Conservation (phyloP, 2,888 invertebrate species). For the Mimas tiliae region DNA sequence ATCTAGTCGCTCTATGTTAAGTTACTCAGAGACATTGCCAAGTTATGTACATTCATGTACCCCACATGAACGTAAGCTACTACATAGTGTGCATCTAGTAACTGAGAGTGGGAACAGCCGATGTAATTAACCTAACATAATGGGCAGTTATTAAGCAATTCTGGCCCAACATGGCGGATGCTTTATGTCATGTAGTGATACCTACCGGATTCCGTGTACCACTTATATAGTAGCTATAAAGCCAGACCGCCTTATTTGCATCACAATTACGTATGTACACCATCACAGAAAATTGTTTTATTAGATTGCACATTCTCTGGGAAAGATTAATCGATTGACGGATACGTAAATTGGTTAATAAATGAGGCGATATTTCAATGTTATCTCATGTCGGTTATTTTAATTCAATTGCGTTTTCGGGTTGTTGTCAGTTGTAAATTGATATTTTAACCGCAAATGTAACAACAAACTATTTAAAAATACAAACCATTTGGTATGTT, state of each 20-base stretch:
- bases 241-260: slow-evolving; percentile 23
- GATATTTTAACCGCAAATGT: slow-evolving; percentile 7
- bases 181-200: slow-evolving; percentile 51
- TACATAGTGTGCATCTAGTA: slow-evolving; percentile 31
- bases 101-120: slow-evolving; percentile 44
- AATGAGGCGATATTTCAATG: slow-evolving; percentile 17
- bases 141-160: slow-evolving; percentile 77
- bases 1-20: not conserved
- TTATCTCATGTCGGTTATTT: slow-evolving; percentile 12
- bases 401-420: slow-evolving; percentile 21
- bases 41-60: not conserved
- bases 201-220: slow-evolving; percentile 33
- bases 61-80: not conserved
- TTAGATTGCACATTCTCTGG: slow-evolving; percentile 15
- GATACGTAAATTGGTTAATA: slow-evolving; percentile 19
- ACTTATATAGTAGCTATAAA: slow-evolving; percentile 17
- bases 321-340: slow-evolving; percentile 21
- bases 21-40: not conserved
- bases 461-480: not conserved
- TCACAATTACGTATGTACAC: slow-evolving; percentile 20
- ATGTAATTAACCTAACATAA: slow-evolving; percentile 75
- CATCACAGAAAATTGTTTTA: slow-evolving; percentile 22
- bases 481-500: not conserved
- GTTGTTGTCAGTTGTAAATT: slow-evolving; percentile 19
- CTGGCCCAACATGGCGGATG: slow-evolving; percentile 62